Evolutionary conservation across 2,888 invertebrate species (phyloP).

Genomic region (Crioceris asparagi): DNA sequence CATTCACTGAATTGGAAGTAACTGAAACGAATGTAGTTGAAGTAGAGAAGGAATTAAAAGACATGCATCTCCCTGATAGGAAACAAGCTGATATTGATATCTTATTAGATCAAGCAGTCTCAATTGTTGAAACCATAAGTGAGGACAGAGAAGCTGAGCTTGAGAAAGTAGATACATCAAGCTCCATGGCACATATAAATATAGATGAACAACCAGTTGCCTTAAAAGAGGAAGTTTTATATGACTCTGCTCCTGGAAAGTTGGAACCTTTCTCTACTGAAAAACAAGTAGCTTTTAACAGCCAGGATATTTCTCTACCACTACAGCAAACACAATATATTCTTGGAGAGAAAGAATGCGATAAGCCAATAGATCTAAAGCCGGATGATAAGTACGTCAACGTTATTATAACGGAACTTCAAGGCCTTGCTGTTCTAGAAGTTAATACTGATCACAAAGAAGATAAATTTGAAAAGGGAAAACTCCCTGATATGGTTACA

Average conservation of each 20-base stretch:
- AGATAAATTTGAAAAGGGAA: constrained; percentile 36
- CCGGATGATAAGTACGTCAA: constrained; percentile 46
- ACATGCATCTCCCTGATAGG: constrained; percentile 45
- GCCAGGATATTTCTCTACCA: constrained; percentile 39
- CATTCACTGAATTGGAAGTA: constrained; percentile 42
- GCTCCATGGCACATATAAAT: constrained; percentile 44
- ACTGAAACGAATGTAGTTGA: constrained; percentile 47
- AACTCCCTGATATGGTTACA: constrained; percentile 36
- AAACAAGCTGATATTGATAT: constrained; percentile 44
- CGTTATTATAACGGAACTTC: constrained; percentile 44
- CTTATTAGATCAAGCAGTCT: constrained; percentile 48
- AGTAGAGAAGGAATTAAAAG: constrained; percentile 37
- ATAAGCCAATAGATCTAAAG: constrained; percentile 34
- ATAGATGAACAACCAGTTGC: constrained; percentile 43
- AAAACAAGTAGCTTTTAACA: constrained; percentile 35
- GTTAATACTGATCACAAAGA: constrained; percentile 42
- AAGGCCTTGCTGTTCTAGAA: constrained; percentile 51
- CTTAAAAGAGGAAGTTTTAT: constrained; percentile 39
- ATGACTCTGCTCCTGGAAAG: constrained; percentile 39
- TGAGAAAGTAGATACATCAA: constrained; percentile 33
- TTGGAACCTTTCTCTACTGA: constrained; percentile 37
- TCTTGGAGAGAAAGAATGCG: constrained; percentile 44
- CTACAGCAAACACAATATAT: constrained; percentile 39
- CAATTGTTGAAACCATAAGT: constrained; percentile 47
- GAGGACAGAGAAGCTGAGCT: constrained; percentile 44